Evolutionary conservation across 2,888 invertebrate species (phyloP).

Genomic region (Capitulum mitella): DNA sequence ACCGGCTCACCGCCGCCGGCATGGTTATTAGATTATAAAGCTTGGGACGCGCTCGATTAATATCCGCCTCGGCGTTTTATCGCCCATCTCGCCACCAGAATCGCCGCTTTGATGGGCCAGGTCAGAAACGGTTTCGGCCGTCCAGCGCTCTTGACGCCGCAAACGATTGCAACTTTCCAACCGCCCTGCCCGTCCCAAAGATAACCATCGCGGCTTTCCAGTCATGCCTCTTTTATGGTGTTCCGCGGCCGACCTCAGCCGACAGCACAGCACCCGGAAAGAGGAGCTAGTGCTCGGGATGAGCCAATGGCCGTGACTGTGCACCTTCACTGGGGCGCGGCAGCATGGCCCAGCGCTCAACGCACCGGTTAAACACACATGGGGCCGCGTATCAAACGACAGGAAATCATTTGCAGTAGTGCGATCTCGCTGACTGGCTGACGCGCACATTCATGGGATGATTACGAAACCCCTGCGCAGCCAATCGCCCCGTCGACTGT

Average conservation of each 20-base stretch:
- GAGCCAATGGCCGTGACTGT: no score
- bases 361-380: no score
- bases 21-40: background rate
- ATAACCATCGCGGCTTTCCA: background rate
- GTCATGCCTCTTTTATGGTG: background rate
- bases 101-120: background rate
- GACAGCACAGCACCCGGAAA: no score
- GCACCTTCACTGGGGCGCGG: no score
- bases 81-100: background rate
- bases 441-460: no score
- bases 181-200: background rate
- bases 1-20: background rate
- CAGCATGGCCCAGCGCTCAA: no score
- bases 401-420: background rate
- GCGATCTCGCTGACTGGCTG: no score
- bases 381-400: background rate
- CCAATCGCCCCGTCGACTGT: background rate
- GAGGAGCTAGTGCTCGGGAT: no score
- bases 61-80: background rate
- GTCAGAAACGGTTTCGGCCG: background rate
- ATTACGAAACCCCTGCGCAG: background rate
- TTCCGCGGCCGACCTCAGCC: background rate
- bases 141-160: background rate
- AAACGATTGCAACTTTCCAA: background rate
- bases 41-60: background rate